These are phyloP conservation scores for Formica aserva DNA, from an alignment of 2,888 invertebrate genomes.

Conservation along the genomic window DNA sequence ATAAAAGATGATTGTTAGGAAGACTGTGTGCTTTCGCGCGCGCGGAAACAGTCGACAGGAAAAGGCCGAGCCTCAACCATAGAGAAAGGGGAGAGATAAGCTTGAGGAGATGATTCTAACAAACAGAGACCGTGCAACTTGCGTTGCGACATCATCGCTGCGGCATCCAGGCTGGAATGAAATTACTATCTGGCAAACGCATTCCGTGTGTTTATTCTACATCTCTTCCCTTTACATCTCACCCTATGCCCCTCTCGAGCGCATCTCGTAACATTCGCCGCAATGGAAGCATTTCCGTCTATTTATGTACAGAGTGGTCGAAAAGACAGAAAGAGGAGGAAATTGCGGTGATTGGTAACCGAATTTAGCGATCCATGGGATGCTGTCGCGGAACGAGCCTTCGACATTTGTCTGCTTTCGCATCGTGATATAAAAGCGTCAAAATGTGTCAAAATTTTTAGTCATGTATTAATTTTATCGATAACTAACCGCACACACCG, in stretches of 20 bases:
- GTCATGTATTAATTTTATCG: not conserved
- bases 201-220: constrained; percentile 70
- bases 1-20: not conserved
- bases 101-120: constrained; percentile 63
- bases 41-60: constrained; percentile 8
- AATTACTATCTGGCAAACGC: constrained; percentile 74
- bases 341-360: not conserved
- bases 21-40: not conserved
- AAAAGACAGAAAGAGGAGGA: not conserved
- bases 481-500: not conserved
- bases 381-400: not conserved
- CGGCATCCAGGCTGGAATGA: constrained; percentile 64
- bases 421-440: not conserved
- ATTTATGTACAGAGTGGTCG: not conserved
- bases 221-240: constrained; percentile 21
- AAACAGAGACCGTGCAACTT: constrained; percentile 68
- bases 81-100: not conserved
- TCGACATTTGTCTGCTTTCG: not conserved
- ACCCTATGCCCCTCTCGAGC: not conserved
- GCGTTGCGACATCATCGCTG: constrained; percentile 70
- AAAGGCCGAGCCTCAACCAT: not conserved
- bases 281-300: not conserved
- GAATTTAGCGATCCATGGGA: not conserved
- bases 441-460: not conserved
- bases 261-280: not conserved